Percentiles rank a stretch among this genome's conserved stretches.
Conservation (phyloP, 2,888 invertebrate genomes). For the Stictocephala bisonia region DNA sequence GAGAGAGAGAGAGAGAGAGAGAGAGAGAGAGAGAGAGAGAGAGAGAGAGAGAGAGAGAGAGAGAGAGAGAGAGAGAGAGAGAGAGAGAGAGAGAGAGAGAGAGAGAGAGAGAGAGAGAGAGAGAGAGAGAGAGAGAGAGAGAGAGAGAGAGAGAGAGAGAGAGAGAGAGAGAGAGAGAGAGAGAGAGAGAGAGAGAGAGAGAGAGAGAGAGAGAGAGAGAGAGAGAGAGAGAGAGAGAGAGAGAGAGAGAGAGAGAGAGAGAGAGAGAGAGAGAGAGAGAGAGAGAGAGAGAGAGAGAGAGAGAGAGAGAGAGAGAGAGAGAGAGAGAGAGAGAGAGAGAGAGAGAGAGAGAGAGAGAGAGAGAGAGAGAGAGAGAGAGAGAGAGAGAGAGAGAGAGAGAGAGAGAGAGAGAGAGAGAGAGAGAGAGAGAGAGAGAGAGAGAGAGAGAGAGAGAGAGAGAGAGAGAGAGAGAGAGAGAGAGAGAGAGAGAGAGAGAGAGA, state of each 20-base stretch:
- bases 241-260: not conserved
- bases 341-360: not conserved
- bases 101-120: not conserved
- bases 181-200: not conserved
- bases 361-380: not conserved
- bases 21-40: not conserved
- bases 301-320: not conserved
- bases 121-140: not conserved
- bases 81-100: not conserved
- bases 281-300: conserved; percentile 1
- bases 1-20: not conserved
- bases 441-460: not conserved
- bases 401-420: conserved; percentile 27
- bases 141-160: not conserved
- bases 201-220: conserved; percentile 1
- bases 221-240: not conserved
- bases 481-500: not conserved
- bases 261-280: not conserved
- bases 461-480: not conserved
- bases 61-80: not conserved
- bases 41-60: not conserved
- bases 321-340: not conserved
- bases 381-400: not conserved
- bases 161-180: conserved; percentile 5
- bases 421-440: not conserved